A percentile compares a stretch with the other conserved stretches of the same genome.
Conservation (phyloP, 2,113 vertebrate genomes). For the Hemichromis elongatus region DNA sequence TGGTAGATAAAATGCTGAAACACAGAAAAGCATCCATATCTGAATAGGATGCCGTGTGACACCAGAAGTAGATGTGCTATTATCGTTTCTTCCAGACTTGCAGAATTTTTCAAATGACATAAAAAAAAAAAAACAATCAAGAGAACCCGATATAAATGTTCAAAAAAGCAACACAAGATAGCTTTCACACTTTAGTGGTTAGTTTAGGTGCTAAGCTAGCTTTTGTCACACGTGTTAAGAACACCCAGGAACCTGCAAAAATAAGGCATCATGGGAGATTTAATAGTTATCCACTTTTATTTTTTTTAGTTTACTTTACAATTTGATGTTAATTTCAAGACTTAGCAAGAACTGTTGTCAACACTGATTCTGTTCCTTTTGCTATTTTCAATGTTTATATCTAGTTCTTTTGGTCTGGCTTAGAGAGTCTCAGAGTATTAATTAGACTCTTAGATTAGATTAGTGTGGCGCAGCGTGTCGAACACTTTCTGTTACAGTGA, state of each 20-base stretch:
- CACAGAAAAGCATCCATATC: neutral
- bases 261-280: neutral
- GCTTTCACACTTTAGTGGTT: neutral
- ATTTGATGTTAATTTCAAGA: neutral
- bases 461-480: neutral
- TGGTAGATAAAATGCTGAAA: neutral
- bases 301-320: neutral
- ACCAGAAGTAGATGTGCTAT: neutral
- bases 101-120: neutral
- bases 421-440: neutral
- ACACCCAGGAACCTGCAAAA: neutral
- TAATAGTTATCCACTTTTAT: neutral
- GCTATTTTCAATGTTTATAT: neutral
- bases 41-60: neutral
- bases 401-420: neutral
- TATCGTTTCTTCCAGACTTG: neutral
- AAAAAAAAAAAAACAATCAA: neutral
- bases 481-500: slow-evolving; percentile 2
- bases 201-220: neutral
- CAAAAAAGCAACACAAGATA: neutral
- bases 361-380: neutral
- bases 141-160: neutral
- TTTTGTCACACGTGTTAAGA: neutral
- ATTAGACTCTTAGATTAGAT: too few relatives aligned
- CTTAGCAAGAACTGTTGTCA: neutral